These are phyloP conservation scores for Xestobium rufovillosum DNA, from an alignment of 2,888 invertebrate genomes.

Conservation along the genomic window DNA sequence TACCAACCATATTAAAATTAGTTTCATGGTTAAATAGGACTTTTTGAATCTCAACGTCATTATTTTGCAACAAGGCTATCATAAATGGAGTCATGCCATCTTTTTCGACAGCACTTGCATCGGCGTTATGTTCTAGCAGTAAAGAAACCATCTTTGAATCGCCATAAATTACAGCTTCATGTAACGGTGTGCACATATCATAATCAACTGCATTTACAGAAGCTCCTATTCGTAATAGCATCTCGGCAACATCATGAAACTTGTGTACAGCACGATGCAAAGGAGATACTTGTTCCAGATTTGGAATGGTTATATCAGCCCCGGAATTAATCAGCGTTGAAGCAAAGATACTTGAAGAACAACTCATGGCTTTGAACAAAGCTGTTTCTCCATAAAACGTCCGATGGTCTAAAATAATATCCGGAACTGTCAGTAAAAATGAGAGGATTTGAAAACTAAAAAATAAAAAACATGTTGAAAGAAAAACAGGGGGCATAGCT, in stretches of 20 bases:
- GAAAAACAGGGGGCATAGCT: too few species aligned
- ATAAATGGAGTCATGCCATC: constrained; percentile 1
- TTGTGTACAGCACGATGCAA: not conserved
- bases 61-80: not conserved
- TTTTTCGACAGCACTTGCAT: not conserved
- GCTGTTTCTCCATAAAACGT: not conserved
- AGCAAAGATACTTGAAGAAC: not conserved
- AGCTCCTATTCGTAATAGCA: not conserved
- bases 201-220: not conserved
- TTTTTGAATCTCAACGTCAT: constrained; percentile 1
- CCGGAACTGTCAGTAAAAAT: not conserved
- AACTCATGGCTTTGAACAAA: not conserved
- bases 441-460: not conserved
- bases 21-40: not conserved
- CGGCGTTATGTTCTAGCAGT: not conserved
- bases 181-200: not conserved
- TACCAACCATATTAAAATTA: not conserved
- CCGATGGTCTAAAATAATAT: not conserved
- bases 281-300: not conserved
- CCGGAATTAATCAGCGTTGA: not conserved
- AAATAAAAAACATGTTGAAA: not conserved
- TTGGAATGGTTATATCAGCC: not conserved
- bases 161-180: not conserved
- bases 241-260: not conserved
- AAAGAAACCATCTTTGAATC: not conserved